phyloP scores from a whole-genome alignment of 2,888 invertebrate species.

The Fragum sueziense region DNA sequence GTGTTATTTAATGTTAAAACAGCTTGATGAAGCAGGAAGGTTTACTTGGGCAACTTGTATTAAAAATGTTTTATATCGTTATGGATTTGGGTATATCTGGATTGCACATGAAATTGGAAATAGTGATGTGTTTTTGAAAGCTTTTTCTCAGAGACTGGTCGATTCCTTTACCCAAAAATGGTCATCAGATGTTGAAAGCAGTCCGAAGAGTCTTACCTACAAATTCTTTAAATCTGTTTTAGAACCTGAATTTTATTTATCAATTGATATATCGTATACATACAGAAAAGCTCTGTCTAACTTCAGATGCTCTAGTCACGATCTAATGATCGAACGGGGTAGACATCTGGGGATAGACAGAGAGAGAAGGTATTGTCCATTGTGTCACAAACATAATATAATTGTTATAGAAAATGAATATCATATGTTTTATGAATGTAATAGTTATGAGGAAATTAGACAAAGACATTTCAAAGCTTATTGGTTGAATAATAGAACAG shows the following conservation, averaged over 20 bases:
- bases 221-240: conserved; percentile 11
- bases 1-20: conserved; percentile 27
- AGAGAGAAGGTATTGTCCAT: no score
- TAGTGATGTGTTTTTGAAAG: conserved; percentile 9
- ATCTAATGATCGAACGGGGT: no score
- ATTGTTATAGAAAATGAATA: no score
- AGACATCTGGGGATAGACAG: no score
- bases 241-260: not conserved
- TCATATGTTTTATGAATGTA: no score
- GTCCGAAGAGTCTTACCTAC: not conserved
- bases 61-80: conserved; percentile 12
- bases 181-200: conserved; percentile 11
- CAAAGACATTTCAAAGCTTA: no score
- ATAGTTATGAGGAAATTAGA: no score
- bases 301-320: no score
- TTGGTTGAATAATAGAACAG: no score
- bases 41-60: conserved; percentile 22
- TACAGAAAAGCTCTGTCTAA: conserved; percentile 14
- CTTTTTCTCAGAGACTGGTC: conserved; percentile 11
- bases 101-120: conserved; percentile 20
- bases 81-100: conserved; percentile 31
- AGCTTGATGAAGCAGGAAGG: conserved; percentile 16
- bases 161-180: conserved; percentile 16
- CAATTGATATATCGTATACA: conserved; percentile 5
- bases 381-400: no score